Base-by-base conservation (phyloP, 2,113 vertebrate genomes). In the Balaenoptera acutorostrata region DNA sequence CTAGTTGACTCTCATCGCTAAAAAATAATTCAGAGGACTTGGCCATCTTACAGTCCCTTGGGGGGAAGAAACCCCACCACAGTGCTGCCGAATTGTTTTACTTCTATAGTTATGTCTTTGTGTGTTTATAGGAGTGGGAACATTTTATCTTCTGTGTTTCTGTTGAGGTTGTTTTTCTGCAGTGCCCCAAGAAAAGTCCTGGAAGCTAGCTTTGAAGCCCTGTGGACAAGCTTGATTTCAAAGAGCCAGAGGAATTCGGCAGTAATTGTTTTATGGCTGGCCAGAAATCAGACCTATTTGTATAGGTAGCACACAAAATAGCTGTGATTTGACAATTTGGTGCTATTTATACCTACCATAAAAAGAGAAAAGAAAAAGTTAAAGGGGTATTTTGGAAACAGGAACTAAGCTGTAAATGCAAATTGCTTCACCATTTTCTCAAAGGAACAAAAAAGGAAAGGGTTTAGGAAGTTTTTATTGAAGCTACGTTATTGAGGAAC, bases 351-450 rank as follows among this genome's bases (percentile, higher is more conserved):
- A 98, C 98, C 97, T 98, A 97, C 98, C 98, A 99, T 99, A 99
- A 99, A 99, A 98, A 98, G 96, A 98, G 98, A 98, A 98, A 98
- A 98, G 98, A 98, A 98, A 98, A 98, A 98, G 98, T 98, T 98
- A 98, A 98, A 98, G 98, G 97, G 98, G 95, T 98, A 98, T 98
- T 99, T 98, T 98, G 98, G 97, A 98, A 99, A 99, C 99, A 99
- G 99, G 99, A 99, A 99, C 99, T 99, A 98, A 98, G 99, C 98
- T 98, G 98, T 99, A 99, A 99, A 99, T 99, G 98, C 98, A 98
- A 98, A 99, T 99, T 99, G 98, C 99, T 98, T 98, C 97, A 96
- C 95, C 88, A 88, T 99, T 98, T 98, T 99, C 98, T 99, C 98
- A 98, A 99, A 99, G 99, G 97, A 98, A 98, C 95, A 94, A 96